Evolutionary conservation across 2,797 vertebrate species (phyloP), one percentile per base, ranked within the genome.

Genomic region (Alauda arvensis): DNA sequence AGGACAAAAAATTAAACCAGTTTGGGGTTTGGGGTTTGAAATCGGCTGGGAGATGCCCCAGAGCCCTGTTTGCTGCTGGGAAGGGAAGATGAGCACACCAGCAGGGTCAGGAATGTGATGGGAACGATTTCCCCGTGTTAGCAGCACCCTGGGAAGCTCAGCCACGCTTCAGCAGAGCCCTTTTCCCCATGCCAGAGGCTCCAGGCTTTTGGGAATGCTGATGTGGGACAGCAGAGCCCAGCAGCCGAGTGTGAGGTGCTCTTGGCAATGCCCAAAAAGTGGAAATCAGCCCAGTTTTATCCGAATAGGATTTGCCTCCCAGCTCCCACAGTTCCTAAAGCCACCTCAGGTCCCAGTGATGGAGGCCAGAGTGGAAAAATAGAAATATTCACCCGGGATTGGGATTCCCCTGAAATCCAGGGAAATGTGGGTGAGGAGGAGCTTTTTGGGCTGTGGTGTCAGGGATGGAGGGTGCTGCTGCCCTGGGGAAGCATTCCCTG

Each of bases 181-280:
- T 43, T 39, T 28, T 8, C 19, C 51, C 25, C 0, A 0, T 1
- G 5, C 29, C 42, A 15, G 48, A 69, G 12, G 33, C 52, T n/a
- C 37, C 2, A 0, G 53, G 16, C 2, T 42, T 37, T 61, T 0
- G 1, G 56, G 5, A 43, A 28, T 7, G 40, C 70, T 37, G 51
- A 42, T 4, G 52, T 10, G 18, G 26, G 12, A 6, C 2, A 8
- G 75, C 48, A 39, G 25, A 53, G 39, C 57, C 18, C 18, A 45
- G 34, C 57, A 25, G 48, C 3, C 1, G 15, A 37, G 61, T 1
- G 0, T 13, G 43, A 10, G 3, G 12, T 15, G 84, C 57, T 55
- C 53, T 62, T 34, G 6, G 7, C 9, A 3, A 7, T 0, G 7
- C 4, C 48, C 48, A 45, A 56, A 16, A 70, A 61, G 12, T 12